phyloP scores from a whole-genome alignment of 1,140 invertebrate genomes.

The Drosophila repleta region DNA sequence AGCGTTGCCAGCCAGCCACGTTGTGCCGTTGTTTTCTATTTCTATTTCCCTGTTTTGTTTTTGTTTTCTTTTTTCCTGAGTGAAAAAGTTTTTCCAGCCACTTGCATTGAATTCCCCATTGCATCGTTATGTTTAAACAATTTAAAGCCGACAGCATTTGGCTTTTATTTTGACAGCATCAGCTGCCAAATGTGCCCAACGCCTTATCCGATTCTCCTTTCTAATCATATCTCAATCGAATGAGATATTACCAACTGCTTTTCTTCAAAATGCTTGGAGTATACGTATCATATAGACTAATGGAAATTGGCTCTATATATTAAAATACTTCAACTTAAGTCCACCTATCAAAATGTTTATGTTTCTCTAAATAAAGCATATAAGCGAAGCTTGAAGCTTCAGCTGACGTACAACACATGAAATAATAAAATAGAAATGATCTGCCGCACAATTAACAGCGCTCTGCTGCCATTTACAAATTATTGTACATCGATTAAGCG shows the following conservation, averaged over 20 bases:
- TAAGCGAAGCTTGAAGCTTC: too few relatives aligned
- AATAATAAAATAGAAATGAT: background rate
- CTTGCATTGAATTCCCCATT: slow-evolving; percentile 79
- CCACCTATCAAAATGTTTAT: too few relatives aligned
- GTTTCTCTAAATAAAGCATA: too few relatives aligned
- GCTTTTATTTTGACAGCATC: slow-evolving; percentile 70
- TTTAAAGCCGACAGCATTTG: slow-evolving; percentile 67
- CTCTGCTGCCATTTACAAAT: background rate
- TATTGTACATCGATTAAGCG: slow-evolving; percentile 25
- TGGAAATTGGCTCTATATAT: too few relatives aligned
- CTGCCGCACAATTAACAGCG: slow-evolving; percentile 3
- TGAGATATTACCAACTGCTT: too few relatives aligned
- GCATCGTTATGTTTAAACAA: slow-evolving; percentile 83
- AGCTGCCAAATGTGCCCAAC: slow-evolving; percentile 54
- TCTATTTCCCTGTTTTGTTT: slow-evolving; percentile 35
- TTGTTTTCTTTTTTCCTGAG: slow-evolving; percentile 30
- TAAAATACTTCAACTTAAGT: too few relatives aligned
- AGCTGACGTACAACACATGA: background rate
- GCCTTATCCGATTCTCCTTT: background rate
- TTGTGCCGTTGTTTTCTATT: slow-evolving; percentile 60
- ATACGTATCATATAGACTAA: too few relatives aligned
- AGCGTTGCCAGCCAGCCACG: slow-evolving; percentile 19
- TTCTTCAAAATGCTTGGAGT: too few relatives aligned
- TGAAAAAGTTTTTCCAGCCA: slow-evolving; percentile 63
- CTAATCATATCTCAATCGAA: slow-evolving; percentile 14